A percentile compares a stretch with the other conserved stretches of the same genome.
Conservation (phyloP, 2,113 vertebrate genomes). For the cattle (Bos taurus) region ARS-UCD2.0 NC_037345.1:65247501-65248000, state of each 20-base stretch:
- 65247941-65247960: not conserved
- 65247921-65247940: not conserved
- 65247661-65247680: not conserved
- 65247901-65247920: not conserved
- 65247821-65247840: not conserved
- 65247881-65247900: not conserved
- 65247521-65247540: not conserved
- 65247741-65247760: not conserved
- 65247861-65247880: not conserved
- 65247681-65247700: not conserved
- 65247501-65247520: not conserved
- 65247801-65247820: not conserved
- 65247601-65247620: not conserved
- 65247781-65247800: not conserved
- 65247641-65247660: not conserved
- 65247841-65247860: not conserved
- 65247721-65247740: not conserved
- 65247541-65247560: not conserved
- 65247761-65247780: not conserved
- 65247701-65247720: not conserved
- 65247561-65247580: not conserved
- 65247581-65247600: not conserved
- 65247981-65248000: not conserved
- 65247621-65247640: not conserved
- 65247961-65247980: not conserved